phyloP scores from a whole-genome alignment of 23 tunicate species.

The Halocynthia aurantium region DNA sequence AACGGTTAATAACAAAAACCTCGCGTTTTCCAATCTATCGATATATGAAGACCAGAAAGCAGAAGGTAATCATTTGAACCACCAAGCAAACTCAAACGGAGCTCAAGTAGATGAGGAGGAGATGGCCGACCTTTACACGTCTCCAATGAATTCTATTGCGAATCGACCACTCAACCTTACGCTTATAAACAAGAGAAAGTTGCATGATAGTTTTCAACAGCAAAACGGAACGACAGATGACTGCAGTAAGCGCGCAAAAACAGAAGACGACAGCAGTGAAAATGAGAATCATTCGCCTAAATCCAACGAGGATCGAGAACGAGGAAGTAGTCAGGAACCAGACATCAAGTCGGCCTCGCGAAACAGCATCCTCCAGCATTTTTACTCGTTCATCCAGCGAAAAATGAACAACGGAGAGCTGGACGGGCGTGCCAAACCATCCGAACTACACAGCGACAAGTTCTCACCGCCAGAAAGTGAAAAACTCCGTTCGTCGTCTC shows the following conservation, averaged over 20 bases:
- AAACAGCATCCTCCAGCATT: constrained; percentile 65
- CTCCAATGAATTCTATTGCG: neutral
- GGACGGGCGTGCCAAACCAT: neutral
- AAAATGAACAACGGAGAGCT: constrained; percentile 27
- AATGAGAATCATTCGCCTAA: neutral
- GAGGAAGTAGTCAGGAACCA: neutral
- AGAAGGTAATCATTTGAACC: too few relatives aligned
- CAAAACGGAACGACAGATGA: constrained; percentile 19
- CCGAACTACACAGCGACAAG: too few relatives aligned
- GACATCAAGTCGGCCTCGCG: too few relatives aligned
- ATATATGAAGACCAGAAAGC: too few relatives aligned
- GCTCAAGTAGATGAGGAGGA: too few relatives aligned
- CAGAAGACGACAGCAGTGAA: constrained; percentile 1
- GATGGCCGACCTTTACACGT: too few relatives aligned
- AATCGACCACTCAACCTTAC: constrained; percentile 55
- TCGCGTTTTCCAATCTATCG: too few relatives aligned
- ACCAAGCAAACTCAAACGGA: too few relatives aligned
- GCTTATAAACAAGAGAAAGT: constrained; percentile 31
- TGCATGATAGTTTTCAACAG: constrained; percentile 5
- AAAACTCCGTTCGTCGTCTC: neutral
- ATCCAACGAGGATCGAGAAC: neutral
- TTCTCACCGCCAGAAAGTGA: constrained; percentile 1
- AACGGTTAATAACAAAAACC: too few relatives aligned
- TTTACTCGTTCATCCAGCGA: constrained; percentile 68
- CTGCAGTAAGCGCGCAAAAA: constrained; percentile 4